A percentile compares a stretch with the other conserved stretches of the same genome.
Conservation (phyloP, 2,113 vertebrate species). For the Pogonocichla stellata region DNA sequence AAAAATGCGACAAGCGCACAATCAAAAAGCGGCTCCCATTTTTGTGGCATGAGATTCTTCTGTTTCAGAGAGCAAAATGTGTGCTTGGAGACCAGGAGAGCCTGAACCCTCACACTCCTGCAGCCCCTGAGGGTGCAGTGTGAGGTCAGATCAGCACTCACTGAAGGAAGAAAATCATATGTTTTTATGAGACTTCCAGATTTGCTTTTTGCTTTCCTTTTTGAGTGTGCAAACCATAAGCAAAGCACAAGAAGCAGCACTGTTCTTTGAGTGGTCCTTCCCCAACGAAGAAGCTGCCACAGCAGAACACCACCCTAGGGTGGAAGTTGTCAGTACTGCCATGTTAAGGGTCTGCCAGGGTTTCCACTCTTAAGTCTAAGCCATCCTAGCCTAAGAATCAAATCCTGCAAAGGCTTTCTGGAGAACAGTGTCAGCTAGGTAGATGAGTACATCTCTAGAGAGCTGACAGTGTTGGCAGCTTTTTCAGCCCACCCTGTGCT, state of each 20-base stretch:
- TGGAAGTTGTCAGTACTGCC: background rate
- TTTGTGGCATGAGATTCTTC: background rate
- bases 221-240: background rate
- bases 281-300: slow-evolving; percentile 9
- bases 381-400: background rate
- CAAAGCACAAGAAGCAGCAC: background rate
- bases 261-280: background rate
- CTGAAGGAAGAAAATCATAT: background rate
- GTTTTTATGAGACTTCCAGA: background rate
- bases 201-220: slow-evolving; percentile 13
- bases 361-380: background rate
- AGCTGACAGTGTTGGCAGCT: background rate
- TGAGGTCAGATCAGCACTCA: background rate
- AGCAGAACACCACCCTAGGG: background rate
- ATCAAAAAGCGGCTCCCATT: background rate
- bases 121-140: background rate
- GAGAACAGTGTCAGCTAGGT: background rate
- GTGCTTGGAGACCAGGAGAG: background rate
- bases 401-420: background rate
- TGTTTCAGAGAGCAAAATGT: background rate
- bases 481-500: background rate
- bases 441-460: background rate
- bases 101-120: background rate
- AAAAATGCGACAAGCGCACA: background rate
- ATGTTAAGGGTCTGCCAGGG: background rate